Evolutionary conservation across 2,888 invertebrate genomes (phyloP), one percentile per base, ranked within the genome.

Genomic region (Drosophila lacicola): DNA sequence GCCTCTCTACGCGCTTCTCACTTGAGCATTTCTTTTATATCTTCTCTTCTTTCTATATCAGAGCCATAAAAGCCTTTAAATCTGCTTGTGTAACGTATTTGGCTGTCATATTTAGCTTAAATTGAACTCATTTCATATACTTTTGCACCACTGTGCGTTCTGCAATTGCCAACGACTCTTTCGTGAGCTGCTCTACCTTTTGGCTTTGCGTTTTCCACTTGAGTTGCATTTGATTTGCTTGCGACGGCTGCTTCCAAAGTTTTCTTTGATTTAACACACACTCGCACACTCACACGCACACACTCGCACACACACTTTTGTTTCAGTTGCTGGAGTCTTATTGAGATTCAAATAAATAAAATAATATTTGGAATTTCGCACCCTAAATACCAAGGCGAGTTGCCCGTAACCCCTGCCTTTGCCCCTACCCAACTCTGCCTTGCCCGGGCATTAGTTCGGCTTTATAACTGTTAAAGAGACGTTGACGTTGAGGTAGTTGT

Each of bases 351-450:
- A 84, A 88, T 89, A 90, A 91, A 91, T 90, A 88, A 86, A 87
- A 91, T 90, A 90, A 91, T 90, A 89, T 90, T 89, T 82, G 80
- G 77, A 62, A 87, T 84, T 89, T 90, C 76, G 90, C 91, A 91
- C 91, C 89, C 91, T 85, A 91, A 91, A 70, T 66, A 77, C 36
- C 65, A 58, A 64, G 58, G 65, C 56, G 49, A 65, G 45, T 73
- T 57, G 57, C 34, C 68, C 25, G 4, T 47, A n/a, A 17, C 25
- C 37, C 17, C 49, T 10, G 13, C 19, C 19, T 45, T 19, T 34
- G 10, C 34, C 55, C 33, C 50, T 19, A 9, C 47, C 47, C 57
- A 17, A 29, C 21, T 29, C 21, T 29, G n/a, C 37, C 21, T 39
- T 41, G 2, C 19, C 42, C 50, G 3, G 53, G 83, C 87, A 86